These are phyloP conservation scores for Polymixis flavicincta DNA, from an alignment of 2,888 invertebrate species.

Conservation along the genomic window DNA sequence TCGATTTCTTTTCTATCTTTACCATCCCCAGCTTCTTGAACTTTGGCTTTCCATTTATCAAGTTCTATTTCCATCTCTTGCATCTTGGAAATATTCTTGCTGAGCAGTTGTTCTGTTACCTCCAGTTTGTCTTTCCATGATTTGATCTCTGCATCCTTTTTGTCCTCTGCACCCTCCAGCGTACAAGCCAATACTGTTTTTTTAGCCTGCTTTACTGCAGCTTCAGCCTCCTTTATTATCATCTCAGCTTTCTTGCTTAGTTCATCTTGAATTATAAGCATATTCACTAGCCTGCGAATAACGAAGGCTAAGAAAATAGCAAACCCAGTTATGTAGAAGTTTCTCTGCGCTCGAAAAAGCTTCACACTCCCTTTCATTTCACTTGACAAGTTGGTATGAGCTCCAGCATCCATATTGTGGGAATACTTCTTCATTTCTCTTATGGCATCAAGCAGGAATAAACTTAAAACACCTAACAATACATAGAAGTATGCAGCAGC, in stretches of 20 bases:
- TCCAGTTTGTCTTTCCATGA: constrained; percentile 72
- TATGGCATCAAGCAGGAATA: constrained; percentile 93
- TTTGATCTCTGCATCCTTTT: constrained; percentile 55
- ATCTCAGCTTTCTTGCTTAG: constrained; percentile 92
- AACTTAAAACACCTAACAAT: constrained; percentile 89
- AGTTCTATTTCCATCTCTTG: constrained; percentile 77
- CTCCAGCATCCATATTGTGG: constrained; percentile 78
- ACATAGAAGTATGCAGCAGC: constrained; percentile 93
- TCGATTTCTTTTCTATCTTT: constrained; percentile 26
- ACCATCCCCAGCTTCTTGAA: constrained; percentile 66
- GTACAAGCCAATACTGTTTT: constrained; percentile 74
- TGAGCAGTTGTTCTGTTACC: constrained; percentile 69
- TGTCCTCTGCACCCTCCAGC: constrained; percentile 64
- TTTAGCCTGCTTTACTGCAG: constrained; percentile 89
- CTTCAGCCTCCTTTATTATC: constrained; percentile 92
- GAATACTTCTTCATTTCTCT: constrained; percentile 94
- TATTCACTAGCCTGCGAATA: constrained; percentile 91
- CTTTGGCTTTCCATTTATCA: constrained; percentile 77
- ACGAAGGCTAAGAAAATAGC: constrained; percentile 93
- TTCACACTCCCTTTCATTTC: constrained; percentile 93
- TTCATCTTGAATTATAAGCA: constrained; percentile 92
- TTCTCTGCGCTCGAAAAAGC: constrained; percentile 94
- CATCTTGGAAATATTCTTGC: constrained; percentile 71
- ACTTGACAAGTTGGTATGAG: constrained; percentile 88
- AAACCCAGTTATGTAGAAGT: constrained; percentile 95